Conservation (phyloP, 2,888 invertebrate species). For the Portevinia maculata region DNA sequence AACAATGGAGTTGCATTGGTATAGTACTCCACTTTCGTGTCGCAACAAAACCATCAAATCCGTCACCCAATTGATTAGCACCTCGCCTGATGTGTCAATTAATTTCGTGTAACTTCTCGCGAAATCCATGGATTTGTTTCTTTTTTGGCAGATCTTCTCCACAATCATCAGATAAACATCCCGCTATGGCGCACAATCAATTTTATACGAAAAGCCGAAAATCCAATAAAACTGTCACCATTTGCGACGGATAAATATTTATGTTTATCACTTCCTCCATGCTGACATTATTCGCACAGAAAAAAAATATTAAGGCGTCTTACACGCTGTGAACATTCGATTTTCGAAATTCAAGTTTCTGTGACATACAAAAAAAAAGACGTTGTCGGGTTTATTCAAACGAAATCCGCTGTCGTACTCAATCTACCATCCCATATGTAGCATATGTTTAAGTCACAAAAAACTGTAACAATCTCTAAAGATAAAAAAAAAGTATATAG, state of each 20-base stretch:
- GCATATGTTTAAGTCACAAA: slow-evolving; percentile 30
- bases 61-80: neutral
- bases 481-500: slow-evolving; percentile 27
- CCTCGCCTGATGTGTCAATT: slow-evolving; percentile 7
- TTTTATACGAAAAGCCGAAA: slow-evolving; percentile 45
- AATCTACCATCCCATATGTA: slow-evolving; percentile 62
- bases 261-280: slow-evolving; percentile 60
- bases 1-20: too few relatives aligned
- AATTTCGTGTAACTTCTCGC: slow-evolving; percentile 19
- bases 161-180: slow-evolving; percentile 1
- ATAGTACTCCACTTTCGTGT: too few relatives aligned
- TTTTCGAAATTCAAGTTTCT: slow-evolving; percentile 32
- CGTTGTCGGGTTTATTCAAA: slow-evolving; percentile 35
- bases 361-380: slow-evolving; percentile 32
- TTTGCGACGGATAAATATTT: slow-evolving; percentile 53
- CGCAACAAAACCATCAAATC: neutral
- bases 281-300: slow-evolving; percentile 57
- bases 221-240: slow-evolving; percentile 72
- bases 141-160: neutral
- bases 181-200: slow-evolving; percentile 33
- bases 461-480: slow-evolving; percentile 15
- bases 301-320: slow-evolving; percentile 40
- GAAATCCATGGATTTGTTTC: slow-evolving; percentile 13
- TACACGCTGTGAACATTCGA: slow-evolving; percentile 66
- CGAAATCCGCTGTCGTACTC: slow-evolving; percentile 50